Base-by-base conservation (phyloP, 1,140 invertebrate species). In the Choristoneura fumiferana region DNA sequence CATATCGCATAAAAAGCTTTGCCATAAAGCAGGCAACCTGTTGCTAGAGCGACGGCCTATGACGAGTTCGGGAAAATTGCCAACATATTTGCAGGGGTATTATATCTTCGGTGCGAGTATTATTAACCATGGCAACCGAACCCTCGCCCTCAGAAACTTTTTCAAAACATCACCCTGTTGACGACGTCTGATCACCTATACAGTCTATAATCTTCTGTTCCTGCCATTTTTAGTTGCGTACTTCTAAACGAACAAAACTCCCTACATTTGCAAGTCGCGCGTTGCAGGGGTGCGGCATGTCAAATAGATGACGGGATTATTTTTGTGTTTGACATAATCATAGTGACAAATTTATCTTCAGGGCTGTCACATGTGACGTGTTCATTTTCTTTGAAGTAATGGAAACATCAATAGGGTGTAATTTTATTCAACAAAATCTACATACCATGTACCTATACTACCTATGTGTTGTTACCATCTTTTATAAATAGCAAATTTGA, bases 321-420 rank as follows among this genome's bases (percentile, higher is more conserved):
- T 87, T 87, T 86, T 86, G 84, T 85, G 80, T 85, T 87, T 88
- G 85, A 88, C 84, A 88, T 88, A 87, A 88, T 87, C 85, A 78
- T 84, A 84, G 81, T 87, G 85, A 88, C 85, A 88, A 87, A 88
- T 85, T 81, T 84, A 70, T 80, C 65, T 81, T 81, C 78, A 81
- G 74, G 76, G 67, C 65, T 79, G 82, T 80, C 81, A 80, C 63
- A 69, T 78, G 75, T 78, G 76, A 78, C 59, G 59, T 58, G 58
- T 65, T 77, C 69, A 54, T 63, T 63, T 61, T 52, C 60, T 39
- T 61, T 54, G 33, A 54, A 54, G 15, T 49, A 49, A 49, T 49
- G 43, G 18, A 13, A 49, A 49, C 18, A 29, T 22, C 8, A 29
- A 49, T 17, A n/a, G 8, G 4, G 17, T 22, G 22, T 4, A 14